phyloP scores from a whole-genome alignment of 2,888 invertebrate species.

The Lepidochitona cinerea region DNA sequence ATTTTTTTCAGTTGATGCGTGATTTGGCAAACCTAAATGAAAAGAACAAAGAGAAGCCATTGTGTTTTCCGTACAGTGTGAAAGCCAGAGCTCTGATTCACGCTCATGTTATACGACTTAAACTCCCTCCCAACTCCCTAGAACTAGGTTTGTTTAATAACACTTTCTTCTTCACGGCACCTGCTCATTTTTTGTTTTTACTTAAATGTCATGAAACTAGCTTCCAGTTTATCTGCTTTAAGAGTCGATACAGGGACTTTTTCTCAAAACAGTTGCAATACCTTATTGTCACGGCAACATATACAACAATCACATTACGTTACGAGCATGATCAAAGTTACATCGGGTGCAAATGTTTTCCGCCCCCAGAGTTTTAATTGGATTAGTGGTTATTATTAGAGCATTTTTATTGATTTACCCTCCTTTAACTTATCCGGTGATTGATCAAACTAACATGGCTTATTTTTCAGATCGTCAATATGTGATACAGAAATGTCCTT shows the following conservation, averaged over 20 bases:
- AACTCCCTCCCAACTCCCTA: constrained; percentile 66
- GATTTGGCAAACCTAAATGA: constrained; percentile 93
- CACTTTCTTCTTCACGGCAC: no score
- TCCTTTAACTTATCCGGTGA: no score
- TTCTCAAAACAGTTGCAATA: no score
- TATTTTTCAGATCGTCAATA: constrained; percentile 68
- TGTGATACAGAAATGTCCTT: constrained; percentile 85
- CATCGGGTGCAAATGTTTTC: no score
- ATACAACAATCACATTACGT: no score
- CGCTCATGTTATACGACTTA: constrained; percentile 91
- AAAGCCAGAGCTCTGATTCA: constrained; percentile 93
- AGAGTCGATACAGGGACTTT: no score
- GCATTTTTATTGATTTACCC: background rate
- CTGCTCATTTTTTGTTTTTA: no score
- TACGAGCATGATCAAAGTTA: no score
- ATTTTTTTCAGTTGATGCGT: constrained; percentile 80
- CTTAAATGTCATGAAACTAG: no score
- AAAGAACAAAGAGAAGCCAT: constrained; percentile 95
- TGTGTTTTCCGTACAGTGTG: constrained; percentile 88
- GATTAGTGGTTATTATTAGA: background rate
- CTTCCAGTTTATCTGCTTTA: no score
- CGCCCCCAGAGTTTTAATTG: background rate
- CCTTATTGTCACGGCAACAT: no score
- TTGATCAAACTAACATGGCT: no score
- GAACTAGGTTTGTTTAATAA: constrained; percentile 66